Base-by-base conservation (phyloP, 2,888 invertebrate genomes). In the Fragum fragum region DNA sequence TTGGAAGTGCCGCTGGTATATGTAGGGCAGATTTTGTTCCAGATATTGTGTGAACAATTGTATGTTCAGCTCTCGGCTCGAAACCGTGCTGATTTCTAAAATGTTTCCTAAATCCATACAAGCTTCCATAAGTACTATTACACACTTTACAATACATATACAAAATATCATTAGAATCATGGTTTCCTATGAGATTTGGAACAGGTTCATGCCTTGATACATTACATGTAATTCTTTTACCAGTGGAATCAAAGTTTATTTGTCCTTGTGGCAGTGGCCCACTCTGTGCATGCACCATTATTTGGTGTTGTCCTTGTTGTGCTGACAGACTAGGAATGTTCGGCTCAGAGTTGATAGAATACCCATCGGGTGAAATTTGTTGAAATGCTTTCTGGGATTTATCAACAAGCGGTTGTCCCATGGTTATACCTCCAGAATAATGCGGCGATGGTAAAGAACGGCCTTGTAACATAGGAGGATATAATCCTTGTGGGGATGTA, bases 31-130 rank as follows among this genome's bases (percentile, higher is more conserved):
- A 87, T 73, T 92, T 92, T 0, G 93, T 93, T 14, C 91, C 93
- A n/a, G 93, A 92, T 57, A 93, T 94, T 18, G 92, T 92, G 69
- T 92, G 92, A n/a, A 93, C 91, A 32, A 91, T 89, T 6, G 93
- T 93, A 69, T 93, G 92, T 42, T 93, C 93, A 0, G 92, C 89
- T 18, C 90, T 90, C 0, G 94, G 94, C 76, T 93, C 93, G 88
- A 92, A 92, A 5, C 93, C 92, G 87, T 94, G 94, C 69, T 91
- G 91, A 80, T 93, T 94, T 42, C 91, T 83, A 75, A 94, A 94
- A 82, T 94, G 94, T 78, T 92, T 93, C 59, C 93, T 80, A 79
- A 94, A 93, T 39, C 92, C 93, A 84, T 93, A 93, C 1, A 92
- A 91, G 77, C 93, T 94, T 14, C 93, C 93, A 75, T 93, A 93